Evolutionary conservation across 2,113 vertebrate species (phyloP).

Genomic region (Climacteris rufus): DNA sequence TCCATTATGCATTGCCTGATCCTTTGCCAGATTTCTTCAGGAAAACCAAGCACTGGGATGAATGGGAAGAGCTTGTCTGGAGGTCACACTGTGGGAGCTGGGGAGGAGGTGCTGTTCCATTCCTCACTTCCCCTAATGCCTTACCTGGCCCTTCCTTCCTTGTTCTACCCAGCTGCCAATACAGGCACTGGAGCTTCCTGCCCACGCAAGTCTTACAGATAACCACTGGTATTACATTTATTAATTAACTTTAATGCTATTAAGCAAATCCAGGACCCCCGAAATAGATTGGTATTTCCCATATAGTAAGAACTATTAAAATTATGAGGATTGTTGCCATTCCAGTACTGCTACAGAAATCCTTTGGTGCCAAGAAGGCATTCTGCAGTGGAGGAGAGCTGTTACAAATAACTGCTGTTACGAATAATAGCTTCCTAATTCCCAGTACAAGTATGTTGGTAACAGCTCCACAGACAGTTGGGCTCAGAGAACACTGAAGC

Average conservation of each 20-base stretch:
- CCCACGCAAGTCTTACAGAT: background rate
- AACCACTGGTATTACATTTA: background rate
- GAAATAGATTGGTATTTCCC: background rate
- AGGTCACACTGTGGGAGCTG: background rate
- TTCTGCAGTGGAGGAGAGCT: background rate
- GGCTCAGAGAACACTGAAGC: background rate
- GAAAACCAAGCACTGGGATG: background rate
- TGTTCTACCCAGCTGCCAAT: background rate
- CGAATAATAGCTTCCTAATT: background rate
- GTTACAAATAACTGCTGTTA: background rate
- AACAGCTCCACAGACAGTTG: background rate
- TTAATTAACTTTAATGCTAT: background rate
- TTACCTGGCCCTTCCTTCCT: background rate
- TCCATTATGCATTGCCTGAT: background rate
- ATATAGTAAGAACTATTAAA: background rate
- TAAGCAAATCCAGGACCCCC: background rate
- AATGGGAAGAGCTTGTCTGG: background rate
- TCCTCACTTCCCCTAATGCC: background rate
- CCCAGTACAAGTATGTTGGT: background rate
- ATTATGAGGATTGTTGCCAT: background rate
- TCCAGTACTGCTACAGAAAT: background rate
- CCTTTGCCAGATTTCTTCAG: background rate
- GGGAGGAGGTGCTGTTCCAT: background rate
- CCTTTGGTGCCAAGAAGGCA: background rate
- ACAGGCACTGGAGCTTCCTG: background rate